Conservation (phyloP, 1,140 invertebrate genomes). For the Cherax quadricarinatus region DNA sequence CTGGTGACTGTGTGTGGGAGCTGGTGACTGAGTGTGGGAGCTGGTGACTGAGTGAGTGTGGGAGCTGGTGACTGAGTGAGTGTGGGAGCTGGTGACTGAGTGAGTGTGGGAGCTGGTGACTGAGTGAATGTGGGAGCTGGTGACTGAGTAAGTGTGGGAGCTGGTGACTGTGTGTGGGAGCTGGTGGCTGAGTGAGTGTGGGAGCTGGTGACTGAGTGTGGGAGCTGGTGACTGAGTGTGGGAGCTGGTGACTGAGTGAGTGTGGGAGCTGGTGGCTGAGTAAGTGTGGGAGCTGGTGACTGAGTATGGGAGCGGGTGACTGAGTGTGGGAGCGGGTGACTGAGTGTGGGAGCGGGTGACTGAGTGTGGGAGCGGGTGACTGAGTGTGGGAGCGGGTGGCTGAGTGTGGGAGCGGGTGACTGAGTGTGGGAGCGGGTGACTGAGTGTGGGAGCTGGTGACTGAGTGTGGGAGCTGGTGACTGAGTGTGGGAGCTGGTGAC, state of each 20-base stretch:
- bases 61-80: constrained; percentile 25
- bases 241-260: no score
- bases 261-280: no score
- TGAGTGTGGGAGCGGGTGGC: no score
- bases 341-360: constrained; percentile 7
- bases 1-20: neutral
- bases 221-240: no score
- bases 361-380: constrained; percentile 23
- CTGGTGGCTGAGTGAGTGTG: no score
- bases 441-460: neutral
- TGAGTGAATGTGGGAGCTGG: neutral
- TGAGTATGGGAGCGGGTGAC: neutral
- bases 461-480: neutral
- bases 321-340: neutral
- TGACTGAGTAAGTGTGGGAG: neutral
- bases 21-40: neutral
- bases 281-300: neutral
- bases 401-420: neutral
- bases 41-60: constrained; percentile 27
- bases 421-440: neutral
- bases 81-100: neutral
- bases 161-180: neutral
- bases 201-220: neutral
- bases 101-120: neutral
- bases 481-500: neutral